phyloP scores from a whole-genome alignment of 2,797 vertebrate species.

The Margarornis squamiger region DNA sequence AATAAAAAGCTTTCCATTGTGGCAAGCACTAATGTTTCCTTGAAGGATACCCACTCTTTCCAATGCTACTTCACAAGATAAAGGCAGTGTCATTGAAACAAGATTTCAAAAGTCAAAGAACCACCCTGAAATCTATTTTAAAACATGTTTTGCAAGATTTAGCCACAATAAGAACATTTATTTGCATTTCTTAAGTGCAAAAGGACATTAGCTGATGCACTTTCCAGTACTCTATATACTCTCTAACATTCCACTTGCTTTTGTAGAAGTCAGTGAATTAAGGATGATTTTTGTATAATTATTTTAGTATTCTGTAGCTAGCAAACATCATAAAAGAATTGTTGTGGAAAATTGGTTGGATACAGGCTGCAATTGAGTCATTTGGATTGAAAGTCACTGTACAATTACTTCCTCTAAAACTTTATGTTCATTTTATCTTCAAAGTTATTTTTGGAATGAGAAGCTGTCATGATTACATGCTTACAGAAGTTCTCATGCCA shows the following conservation, averaged over 20 bases:
- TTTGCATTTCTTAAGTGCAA: background rate
- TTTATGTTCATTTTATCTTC: background rate
- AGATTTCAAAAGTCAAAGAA: slow-evolving; percentile 34
- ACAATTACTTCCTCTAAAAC: background rate
- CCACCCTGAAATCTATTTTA: background rate
- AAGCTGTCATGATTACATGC: background rate
- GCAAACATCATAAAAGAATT: background rate
- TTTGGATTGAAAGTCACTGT: background rate
- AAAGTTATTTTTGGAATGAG: slow-evolving; percentile 1
- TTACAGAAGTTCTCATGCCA: background rate
- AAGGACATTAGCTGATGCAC: background rate
- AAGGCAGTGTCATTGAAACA: background rate
- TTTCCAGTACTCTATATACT: background rate
- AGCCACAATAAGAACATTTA: slow-evolving; percentile 33
- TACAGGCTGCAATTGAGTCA: background rate
- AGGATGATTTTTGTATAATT: background rate
- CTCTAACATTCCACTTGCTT: background rate
- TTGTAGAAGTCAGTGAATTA: background rate
- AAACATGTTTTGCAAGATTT: slow-evolving; percentile 36
- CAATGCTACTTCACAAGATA: slow-evolving; percentile 5
- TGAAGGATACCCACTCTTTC: background rate
- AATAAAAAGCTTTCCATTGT: background rate
- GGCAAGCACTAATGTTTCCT: background rate
- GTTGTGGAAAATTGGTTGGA: background rate
- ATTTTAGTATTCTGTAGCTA: background rate